These are phyloP conservation scores for Stictonetta naevosa DNA, from an alignment of 2,113 vertebrate species.

Conservation along the genomic window DNA sequence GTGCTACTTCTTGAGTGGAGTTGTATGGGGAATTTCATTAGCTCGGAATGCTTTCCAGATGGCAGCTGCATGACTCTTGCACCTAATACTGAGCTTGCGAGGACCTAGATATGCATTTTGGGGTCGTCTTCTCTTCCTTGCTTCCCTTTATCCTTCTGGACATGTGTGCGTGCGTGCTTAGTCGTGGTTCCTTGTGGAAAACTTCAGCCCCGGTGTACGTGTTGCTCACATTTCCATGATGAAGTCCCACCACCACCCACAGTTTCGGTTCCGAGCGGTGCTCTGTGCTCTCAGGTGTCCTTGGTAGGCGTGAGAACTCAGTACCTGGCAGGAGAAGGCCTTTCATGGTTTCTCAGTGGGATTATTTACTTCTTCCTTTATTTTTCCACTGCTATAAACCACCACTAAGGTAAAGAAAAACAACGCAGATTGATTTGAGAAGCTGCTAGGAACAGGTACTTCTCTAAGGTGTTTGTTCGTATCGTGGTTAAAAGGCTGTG, in stretches of 20 bases:
- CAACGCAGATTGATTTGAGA: not conserved
- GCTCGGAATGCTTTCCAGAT: not conserved
- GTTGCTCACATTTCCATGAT: not conserved
- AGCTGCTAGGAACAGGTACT: not conserved
- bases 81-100: not conserved
- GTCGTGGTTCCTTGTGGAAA: not conserved
- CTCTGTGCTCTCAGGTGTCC: not conserved
- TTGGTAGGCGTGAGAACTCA: not conserved
- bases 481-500: not conserved
- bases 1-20: not conserved
- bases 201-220: not conserved
- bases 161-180: not conserved
- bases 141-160: not conserved
- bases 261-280: not conserved
- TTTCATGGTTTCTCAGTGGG: not conserved
- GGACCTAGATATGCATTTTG: not conserved
- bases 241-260: constrained; percentile 4
- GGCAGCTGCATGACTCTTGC: not conserved
- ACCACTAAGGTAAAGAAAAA: not conserved
- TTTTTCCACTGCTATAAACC: not conserved
- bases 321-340: not conserved
- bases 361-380: not conserved
- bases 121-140: not conserved
- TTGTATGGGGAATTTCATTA: not conserved
- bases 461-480: not conserved